Evolutionary conservation across 2,888 invertebrate species (phyloP), one percentile per base, ranked within the genome.

Genomic region (Bugulina stolonifera): DNA sequence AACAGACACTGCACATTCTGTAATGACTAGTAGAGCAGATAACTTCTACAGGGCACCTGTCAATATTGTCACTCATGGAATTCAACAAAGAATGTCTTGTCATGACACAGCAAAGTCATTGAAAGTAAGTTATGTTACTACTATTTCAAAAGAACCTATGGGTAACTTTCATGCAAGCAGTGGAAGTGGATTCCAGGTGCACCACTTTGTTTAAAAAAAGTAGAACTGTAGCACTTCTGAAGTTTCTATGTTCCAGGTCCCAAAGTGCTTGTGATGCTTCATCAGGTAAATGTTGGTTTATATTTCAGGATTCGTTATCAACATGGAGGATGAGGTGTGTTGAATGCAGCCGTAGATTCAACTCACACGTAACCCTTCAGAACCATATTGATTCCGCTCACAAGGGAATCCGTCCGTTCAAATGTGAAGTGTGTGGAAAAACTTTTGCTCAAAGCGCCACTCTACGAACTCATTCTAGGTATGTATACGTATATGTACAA

Each of bases 361-460:
- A 64, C n/a, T 64, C 64, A 3, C 22, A 25, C 27, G n/a, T 32
- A 25, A 64, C 22, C 32, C 32, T 64, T 2, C 64, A 64, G 32
- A 64, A 64, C 32, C 64, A 64, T n/a, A 64, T 64, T 29, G 64
- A 22, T 27, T 27, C 64, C 3, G 64, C 27, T 27, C 64, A 64
- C 27, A 22, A 64, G 27, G 64, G 64, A 64, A 32, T 64, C 3
- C 27, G 64, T 29, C 64, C 64, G 2, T 27, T 25, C 32, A 2
- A 32, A 10, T 64, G 64, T 27, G 32, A 64, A 32, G 32, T 64
- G 2, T 64, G 64, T 32, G 64, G 32, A 14, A 64, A 64, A 64
- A 64, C 64, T 14, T 64, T 64, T 64, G 64, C 25, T 10, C 64
- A 64, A 64, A 64, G 27, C 2, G 64, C 64, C 27, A 64, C 64